Evolutionary conservation across 2,113 vertebrate species (phyloP), one percentile per base, ranked within the genome.

Genomic region (Circaetus cinerascens): DNA sequence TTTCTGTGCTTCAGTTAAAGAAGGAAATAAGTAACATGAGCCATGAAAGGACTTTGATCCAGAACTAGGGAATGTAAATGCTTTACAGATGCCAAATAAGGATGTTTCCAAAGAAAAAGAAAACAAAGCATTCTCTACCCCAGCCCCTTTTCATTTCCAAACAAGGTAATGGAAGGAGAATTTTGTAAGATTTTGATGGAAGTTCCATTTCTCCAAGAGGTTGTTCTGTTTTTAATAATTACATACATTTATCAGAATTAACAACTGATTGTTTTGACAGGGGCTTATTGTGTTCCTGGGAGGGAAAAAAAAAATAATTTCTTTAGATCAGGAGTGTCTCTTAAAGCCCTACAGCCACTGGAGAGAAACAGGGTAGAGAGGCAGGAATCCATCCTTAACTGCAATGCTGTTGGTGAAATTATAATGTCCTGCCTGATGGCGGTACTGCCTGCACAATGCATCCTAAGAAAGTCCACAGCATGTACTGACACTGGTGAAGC

Each of bases 1-100:
- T 90, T 77, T 87, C 88, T 69, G 63, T 86, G 80, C 83, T 91
- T 92, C 48, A 69, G 88, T 96, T 95, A 88, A 93, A 96, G 95
- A 77, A 95, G 94, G 96, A 96, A 97, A 96, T 96, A 96, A 95
- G 96, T 97, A 96, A 97, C 92, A 96, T 94, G 96, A 97, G 83
- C 92, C 91, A 85, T 73, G 92, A 95, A 97, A 96, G 75, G 91
- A 96, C 95, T 96, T 96, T 97, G 95, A 97, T 96, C 96, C 96
- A 97, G 93, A 96, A 93, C 77, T 36, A 93, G 93, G 86, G 96
- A 97, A 97, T 97, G 95, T 94, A 97, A 97, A 97, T 97, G 88
- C 94, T 95, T 97, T 96, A 96, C 97, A 97, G 96, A 97, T 97
- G 97, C 96, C 95, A 97, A 96, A 96, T 94, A 96, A 93, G 96